Conservation (phyloP, 2,113 vertebrate species). For the Pagrus major region DNA sequence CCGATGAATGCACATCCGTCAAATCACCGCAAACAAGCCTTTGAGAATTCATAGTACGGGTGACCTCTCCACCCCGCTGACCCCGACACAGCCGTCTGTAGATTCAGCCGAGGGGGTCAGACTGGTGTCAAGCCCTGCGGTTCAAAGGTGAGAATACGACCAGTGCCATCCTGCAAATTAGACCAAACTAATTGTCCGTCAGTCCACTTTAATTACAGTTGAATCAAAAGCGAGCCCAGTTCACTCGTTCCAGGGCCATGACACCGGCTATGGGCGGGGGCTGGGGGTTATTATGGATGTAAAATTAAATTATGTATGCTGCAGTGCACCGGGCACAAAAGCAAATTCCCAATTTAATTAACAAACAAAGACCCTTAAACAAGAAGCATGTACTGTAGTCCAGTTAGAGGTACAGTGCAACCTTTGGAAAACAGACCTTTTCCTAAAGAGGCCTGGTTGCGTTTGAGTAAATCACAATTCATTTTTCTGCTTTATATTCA, state of each 20-base stretch:
- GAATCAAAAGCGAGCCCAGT: conserved; percentile 57
- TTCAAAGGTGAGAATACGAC: conserved; percentile 77
- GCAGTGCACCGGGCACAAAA: conserved; percentile 75
- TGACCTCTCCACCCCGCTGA: conserved; percentile 37
- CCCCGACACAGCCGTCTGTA: conserved; percentile 36
- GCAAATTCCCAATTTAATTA: conserved; percentile 78
- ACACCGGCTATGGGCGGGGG: conserved; percentile 64
- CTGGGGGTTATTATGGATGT: conserved; percentile 40
- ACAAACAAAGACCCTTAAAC: conserved; percentile 68
- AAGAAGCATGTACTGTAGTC: conserved; percentile 41
- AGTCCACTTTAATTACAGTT: conserved; percentile 81
- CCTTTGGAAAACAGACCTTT: background rate
- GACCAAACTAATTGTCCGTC: conserved; percentile 81
- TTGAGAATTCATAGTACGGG: conserved; percentile 40
- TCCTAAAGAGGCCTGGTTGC: background rate
- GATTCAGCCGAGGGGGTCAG: conserved; percentile 33
- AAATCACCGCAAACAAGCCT: conserved; percentile 52
- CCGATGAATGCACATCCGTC: conserved; percentile 39
- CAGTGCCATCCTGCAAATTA: conserved; percentile 78
- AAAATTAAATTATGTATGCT: conserved; percentile 83
- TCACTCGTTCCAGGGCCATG: conserved; percentile 60
- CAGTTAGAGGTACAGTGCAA: background rate
- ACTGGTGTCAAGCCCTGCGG: conserved; percentile 61
- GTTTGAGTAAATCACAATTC: background rate
- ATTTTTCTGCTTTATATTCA: background rate